Conservation (phyloP, 2,797 vertebrate genomes). For the Gallirallus australis region DNA sequence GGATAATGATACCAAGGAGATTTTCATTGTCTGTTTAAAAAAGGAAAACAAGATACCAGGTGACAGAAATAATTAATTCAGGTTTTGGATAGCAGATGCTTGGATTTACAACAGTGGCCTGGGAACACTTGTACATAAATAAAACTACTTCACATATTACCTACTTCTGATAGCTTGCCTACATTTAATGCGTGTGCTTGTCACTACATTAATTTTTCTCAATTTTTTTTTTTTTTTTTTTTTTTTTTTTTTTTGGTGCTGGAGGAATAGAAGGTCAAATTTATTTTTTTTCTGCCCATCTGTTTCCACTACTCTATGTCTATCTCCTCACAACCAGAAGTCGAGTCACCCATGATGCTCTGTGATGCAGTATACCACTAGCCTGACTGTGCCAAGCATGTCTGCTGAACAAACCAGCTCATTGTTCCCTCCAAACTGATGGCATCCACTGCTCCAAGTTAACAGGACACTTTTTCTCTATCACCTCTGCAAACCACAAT, state of each 20-base stretch:
- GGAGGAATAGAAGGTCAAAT: slow-evolving; percentile 50
- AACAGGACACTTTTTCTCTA: slow-evolving; percentile 29
- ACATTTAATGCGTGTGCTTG: background rate
- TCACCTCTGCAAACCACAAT: slow-evolving; percentile 57
- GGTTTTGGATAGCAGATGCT: background rate
- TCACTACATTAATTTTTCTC: background rate
- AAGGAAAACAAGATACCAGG: background rate
- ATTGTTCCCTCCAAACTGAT: slow-evolving; percentile 52
- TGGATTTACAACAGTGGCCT: background rate
- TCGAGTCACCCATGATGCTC: slow-evolving; percentile 25
- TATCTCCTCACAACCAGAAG: slow-evolving; percentile 55
- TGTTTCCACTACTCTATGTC: slow-evolving; percentile 45
- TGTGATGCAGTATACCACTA: slow-evolving; percentile 36
- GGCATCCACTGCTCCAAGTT: slow-evolving; percentile 57
- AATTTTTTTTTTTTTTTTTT: background rate
- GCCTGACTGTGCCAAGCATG: slow-evolving; percentile 26
- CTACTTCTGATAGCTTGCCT: background rate
- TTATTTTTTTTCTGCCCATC: slow-evolving; percentile 46
- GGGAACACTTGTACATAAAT: background rate
- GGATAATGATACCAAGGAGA: background rate
- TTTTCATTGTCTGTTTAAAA: background rate
- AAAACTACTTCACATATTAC: background rate
- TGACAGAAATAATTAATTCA: background rate
- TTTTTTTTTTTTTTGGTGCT: background rate
- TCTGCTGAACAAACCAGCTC: slow-evolving; percentile 40